phyloP scores from a whole-genome alignment of 2,888 invertebrate genomes.

The Icerya purchasi region DNA sequence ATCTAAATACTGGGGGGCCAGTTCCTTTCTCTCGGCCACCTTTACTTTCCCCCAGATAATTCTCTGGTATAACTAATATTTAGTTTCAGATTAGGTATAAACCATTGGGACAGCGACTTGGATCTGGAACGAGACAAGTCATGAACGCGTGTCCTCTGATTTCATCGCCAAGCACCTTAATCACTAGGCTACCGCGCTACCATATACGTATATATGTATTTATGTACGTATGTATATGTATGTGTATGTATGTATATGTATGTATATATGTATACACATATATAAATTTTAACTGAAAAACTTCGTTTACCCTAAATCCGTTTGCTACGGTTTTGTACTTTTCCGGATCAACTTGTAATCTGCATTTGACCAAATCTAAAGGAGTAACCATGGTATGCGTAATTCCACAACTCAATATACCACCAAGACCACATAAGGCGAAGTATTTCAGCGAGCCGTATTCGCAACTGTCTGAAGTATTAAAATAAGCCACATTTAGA shows the following conservation, averaged over 20 bases:
- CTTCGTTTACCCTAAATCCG: conserved; percentile 42
- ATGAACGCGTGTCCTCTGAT: too few species aligned
- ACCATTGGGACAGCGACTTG: too few species aligned
- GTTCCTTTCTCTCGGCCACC: too few species aligned
- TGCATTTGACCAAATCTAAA: conserved; percentile 84
- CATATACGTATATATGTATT: background rate
- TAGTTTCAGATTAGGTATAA: too few species aligned
- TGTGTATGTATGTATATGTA: background rate
- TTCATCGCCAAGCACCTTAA: too few species aligned
- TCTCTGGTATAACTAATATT: too few species aligned
- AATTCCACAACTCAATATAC: conserved; percentile 44
- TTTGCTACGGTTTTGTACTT: conserved; percentile 76
- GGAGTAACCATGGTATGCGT: conserved; percentile 88
- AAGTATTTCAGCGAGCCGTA: conserved; percentile 82
- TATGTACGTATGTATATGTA: background rate
- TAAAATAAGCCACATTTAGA: background rate
- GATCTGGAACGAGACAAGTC: too few species aligned
- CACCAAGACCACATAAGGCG: conserved; percentile 79
- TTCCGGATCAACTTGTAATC: conserved; percentile 74
- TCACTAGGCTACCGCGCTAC: too few species aligned
- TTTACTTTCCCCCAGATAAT: too few species aligned
- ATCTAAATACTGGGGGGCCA: too few species aligned
- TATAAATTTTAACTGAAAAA: background rate
- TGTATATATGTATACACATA: background rate
- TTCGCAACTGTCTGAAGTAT: conserved; percentile 47